Conservation (phyloP, 2,888 invertebrate genomes). For the Oxyscelio sp. region DNA sequence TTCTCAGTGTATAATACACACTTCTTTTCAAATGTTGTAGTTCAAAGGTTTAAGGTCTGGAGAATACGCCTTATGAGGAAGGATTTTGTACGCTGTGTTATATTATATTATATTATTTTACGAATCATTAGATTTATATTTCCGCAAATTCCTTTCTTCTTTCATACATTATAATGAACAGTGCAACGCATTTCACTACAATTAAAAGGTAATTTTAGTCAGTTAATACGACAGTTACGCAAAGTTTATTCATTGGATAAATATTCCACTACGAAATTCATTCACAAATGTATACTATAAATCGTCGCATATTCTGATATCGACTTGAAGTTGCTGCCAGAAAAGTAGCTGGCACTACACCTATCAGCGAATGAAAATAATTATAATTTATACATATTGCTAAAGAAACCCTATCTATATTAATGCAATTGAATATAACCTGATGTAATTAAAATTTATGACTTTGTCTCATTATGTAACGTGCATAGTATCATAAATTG, state of each 20-base stretch:
- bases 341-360: slow-evolving; percentile 13
- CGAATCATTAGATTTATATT: too few species aligned
- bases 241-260: slow-evolving; percentile 21
- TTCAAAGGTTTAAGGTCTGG: too few species aligned
- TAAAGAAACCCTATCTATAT: slow-evolving; percentile 21
- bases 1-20: too few species aligned
- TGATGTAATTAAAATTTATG: slow-evolving; percentile 27
- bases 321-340: slow-evolving; percentile 21
- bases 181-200: too few species aligned
- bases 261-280: slow-evolving; percentile 41
- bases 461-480: slow-evolving; percentile 7
- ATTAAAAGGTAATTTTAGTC: too few species aligned
- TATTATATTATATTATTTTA: too few species aligned
- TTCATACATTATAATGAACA: too few species aligned
- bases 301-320: slow-evolving; percentile 38
- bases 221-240: too few species aligned
- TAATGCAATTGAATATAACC: background rate
- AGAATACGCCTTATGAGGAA: too few species aligned
- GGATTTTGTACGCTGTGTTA: too few species aligned
- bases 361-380: slow-evolving; percentile 37
- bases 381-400: slow-evolving; percentile 45
- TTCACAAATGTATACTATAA: slow-evolving; percentile 39
- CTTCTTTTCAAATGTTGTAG: too few species aligned
- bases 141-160: too few species aligned
- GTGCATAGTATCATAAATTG: background rate